Evolutionary conservation across 2,888 invertebrate genomes (phyloP).

Genomic region (Troglohyphantes excavatus): DNA sequence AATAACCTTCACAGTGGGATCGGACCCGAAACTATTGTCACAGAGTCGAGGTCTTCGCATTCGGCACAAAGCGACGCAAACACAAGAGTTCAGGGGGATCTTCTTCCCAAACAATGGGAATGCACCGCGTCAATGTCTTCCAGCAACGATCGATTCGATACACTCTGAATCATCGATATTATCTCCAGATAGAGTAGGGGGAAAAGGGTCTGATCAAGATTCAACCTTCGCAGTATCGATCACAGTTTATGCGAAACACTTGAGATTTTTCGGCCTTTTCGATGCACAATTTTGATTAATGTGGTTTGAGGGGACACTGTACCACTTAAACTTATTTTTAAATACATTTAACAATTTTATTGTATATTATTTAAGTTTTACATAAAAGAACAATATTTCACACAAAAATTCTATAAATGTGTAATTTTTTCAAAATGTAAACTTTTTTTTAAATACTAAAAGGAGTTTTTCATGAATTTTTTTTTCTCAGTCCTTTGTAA

Average conservation of each 20-base stretch:
- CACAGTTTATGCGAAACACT: background rate
- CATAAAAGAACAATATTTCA: too few species aligned
- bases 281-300: background rate
- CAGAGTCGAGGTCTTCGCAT: slow-evolving; percentile 6
- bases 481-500: too few species aligned
- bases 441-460: too few species aligned
- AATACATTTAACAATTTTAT: too few species aligned
- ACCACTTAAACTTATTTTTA: too few species aligned
- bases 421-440: too few species aligned
- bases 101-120: background rate
- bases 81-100: background rate
- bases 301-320: too few species aligned
- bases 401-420: too few species aligned
- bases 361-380: too few species aligned
- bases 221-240: background rate
- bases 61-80: background rate
- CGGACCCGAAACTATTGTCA: background rate
- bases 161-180: slow-evolving; percentile 1
- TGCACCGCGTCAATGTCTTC: slow-evolving; percentile 9
- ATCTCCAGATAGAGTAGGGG: background rate
- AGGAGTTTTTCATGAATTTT: too few species aligned
- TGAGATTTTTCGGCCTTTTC: background rate
- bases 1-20: too few species aligned
- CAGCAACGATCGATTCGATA: slow-evolving; percentile 30
- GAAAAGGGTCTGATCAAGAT: background rate